Evolutionary conservation across 2,797 vertebrate genomes (phyloP).

Genomic region (Liparis tanakae): DNA sequence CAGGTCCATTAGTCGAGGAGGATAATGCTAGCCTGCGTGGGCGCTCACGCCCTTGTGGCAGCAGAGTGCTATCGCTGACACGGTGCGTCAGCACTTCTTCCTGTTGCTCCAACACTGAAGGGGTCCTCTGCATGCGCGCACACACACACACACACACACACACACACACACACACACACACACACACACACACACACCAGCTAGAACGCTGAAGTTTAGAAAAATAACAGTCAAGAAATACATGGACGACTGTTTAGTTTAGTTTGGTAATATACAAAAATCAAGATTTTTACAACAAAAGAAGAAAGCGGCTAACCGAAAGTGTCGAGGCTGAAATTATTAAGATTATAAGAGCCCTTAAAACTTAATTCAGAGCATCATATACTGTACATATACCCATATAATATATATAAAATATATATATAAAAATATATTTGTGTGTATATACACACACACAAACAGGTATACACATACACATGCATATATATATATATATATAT

Average conservation of each 20-base stretch:
- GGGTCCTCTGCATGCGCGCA: slow-evolving; percentile 74
- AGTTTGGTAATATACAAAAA: too few relatives aligned
- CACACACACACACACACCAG: slow-evolving; percentile 12
- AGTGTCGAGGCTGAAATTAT: too few relatives aligned
- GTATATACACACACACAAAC: too few relatives aligned
- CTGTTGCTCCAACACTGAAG: slow-evolving; percentile 79
- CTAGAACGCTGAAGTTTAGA: slow-evolving; percentile 26
- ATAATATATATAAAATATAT: too few relatives aligned
- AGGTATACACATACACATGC: too few relatives aligned
- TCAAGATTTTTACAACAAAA: too few relatives aligned
- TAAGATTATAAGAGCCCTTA: too few relatives aligned
- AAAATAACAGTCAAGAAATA: slow-evolving; percentile 41
- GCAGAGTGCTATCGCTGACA: slow-evolving; percentile 83
- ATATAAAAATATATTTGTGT: too few relatives aligned
- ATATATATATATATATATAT: too few relatives aligned
- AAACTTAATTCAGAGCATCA: too few relatives aligned
- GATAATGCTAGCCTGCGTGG: slow-evolving; percentile 81
- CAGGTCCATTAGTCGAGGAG: slow-evolving; percentile 81
- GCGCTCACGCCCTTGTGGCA: slow-evolving; percentile 81
- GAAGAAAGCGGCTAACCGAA: too few relatives aligned
- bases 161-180: slow-evolving; percentile 7
- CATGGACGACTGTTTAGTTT: slow-evolving; percentile 5
- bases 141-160: slow-evolving; percentile 50
- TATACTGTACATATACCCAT: too few relatives aligned
- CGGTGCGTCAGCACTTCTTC: slow-evolving; percentile 82